These are phyloP conservation scores for Lithophane leautieri DNA, from an alignment of 2,888 invertebrate genomes.

Conservation along the genomic window DNA sequence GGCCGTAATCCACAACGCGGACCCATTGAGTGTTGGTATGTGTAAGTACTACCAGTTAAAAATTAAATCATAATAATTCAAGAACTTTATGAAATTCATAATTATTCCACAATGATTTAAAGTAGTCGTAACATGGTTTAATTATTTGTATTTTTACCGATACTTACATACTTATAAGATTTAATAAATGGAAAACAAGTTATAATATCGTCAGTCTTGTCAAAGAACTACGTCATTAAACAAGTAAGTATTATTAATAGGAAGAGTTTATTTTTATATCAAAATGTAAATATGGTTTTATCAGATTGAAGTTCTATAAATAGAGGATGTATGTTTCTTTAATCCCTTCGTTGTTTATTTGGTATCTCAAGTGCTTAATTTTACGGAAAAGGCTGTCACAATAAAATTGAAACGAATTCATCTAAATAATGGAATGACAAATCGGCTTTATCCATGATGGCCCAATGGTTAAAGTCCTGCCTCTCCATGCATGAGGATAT, in stretches of 20 bases:
- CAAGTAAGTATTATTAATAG: slow-evolving; percentile 12
- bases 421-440: neutral
- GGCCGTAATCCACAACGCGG: no score
- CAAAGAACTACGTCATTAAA: slow-evolving; percentile 13
- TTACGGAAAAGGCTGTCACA: neutral
- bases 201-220: slow-evolving; percentile 1
- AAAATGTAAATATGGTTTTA: neutral
- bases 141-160: slow-evolving; percentile 3
- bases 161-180: neutral
- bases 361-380: neutral
- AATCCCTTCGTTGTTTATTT: slow-evolving; percentile 2
- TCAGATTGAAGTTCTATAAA: neutral
- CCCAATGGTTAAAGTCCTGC: no score
- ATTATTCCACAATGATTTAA: neutral
- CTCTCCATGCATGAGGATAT: no score
- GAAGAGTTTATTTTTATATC: neutral
- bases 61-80: neutral
- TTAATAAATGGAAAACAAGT: neutral
- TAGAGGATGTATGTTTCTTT: neutral
- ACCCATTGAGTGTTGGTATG: no score
- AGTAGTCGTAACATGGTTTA: neutral
- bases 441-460: no score
- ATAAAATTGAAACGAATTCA: neutral
- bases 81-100: neutral
- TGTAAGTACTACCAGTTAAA: neutral